Percentiles rank a stretch among this genome's conserved stretches.
Conservation (phyloP, 2,113 vertebrate genomes). For the Vombatus ursinus region DNA sequence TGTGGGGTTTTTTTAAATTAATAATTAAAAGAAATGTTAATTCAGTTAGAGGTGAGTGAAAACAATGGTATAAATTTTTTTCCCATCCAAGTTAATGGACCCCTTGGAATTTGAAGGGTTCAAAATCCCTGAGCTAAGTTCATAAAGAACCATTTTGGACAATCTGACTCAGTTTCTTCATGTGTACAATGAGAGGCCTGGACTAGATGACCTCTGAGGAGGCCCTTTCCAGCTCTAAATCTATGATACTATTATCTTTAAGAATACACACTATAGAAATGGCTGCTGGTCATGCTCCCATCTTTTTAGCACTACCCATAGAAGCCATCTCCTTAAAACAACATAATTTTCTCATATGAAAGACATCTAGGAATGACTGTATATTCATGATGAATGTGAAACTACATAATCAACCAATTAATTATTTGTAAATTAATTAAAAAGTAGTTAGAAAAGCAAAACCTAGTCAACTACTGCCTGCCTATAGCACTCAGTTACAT, state of each 20-base stretch:
- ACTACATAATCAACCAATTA: neutral
- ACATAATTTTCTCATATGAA: neutral
- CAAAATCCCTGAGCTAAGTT: neutral
- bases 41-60: neutral
- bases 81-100: neutral
- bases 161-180: neutral
- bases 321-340: neutral
- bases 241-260: neutral
- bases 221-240: neutral
- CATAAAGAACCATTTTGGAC: neutral
- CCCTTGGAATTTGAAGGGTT: neutral
- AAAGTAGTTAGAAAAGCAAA: neutral
- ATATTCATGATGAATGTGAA: neutral
- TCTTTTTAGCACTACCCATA: neutral
- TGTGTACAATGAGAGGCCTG: neutral
- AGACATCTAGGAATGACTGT: neutral
- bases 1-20: neutral
- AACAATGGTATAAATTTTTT: neutral
- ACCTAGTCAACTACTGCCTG: neutral
- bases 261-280: neutral
- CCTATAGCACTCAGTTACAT: neutral
- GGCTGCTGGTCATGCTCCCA: neutral
- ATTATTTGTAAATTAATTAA: neutral
- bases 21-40: neutral
- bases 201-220: no score